Base-by-base conservation (phyloP, 2,113 vertebrate genomes). In the Ophiodon elongatus region DNA sequence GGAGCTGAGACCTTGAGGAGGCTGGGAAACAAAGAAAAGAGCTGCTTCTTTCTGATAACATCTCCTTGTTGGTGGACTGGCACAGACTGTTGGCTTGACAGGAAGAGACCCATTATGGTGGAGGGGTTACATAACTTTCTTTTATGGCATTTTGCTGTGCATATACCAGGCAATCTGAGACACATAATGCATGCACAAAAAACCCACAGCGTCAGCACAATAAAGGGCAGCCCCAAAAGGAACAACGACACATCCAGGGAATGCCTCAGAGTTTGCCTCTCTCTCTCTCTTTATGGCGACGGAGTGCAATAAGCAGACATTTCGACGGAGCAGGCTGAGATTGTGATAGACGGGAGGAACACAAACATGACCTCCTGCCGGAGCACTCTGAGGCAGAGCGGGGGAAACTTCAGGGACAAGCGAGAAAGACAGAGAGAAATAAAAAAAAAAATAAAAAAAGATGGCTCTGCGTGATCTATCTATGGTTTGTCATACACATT, bases 21-120 rank as follows among this genome's bases (percentile, higher is more conserved):
- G 33, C 29, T 43, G 47, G 69, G 13, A 73, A 33, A 33, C 31
- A 17, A 62, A 76, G 65, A 73, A 67, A 75, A 31, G 37, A 43
- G 6, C 76, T 60, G 77, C 79, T 74, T 72, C 75, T 87, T 85
- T 43, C 62, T 64, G 67, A 57, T 4, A 41, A 45, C 66, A n/a
- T 83, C 86, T 91, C 81, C 88, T 85, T 82, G 82, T 85, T 81
- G 79, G 63, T 81, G 60, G 31, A 64, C 74, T 39, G 52, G 82
- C 4, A 1, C 25, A 73, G 64, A 35, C 68, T 73, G 25, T 6
- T 68, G 66, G 33, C 47, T 69, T 75, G 64, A 83, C 82, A 91
- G 87, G 84, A 92, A 89, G 43, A 73, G 66, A 9, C 63, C 65
- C 82, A 87, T 84, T 89, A 86, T 67, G 23, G 63, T 85, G 64